Percentiles rank a stretch among this genome's conserved stretches.
Evolutionary conservation across 2,113 vertebrate genomes (phyloP).

Genomic region (Cyphotilapia sp.): DNA sequence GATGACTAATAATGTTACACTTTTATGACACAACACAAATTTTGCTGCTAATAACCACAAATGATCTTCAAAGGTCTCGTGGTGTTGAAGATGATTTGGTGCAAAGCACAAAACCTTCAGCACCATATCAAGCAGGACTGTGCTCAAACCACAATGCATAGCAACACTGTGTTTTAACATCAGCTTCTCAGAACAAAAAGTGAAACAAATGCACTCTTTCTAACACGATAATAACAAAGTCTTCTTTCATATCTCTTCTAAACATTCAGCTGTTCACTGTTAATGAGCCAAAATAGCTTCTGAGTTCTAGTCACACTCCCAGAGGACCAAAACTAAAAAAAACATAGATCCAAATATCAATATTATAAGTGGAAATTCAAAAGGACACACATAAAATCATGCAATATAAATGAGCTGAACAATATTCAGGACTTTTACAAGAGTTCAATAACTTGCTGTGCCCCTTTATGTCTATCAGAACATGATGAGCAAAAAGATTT

Average conservation of each 20-base stretch:
- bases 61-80: background rate
- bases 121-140: background rate
- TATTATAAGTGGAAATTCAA: background rate
- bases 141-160: background rate
- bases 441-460: background rate
- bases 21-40: background rate
- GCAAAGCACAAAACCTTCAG: background rate
- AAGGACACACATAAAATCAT: background rate
- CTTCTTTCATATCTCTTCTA: background rate
- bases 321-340: background rate
- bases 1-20: background rate
- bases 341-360: background rate
- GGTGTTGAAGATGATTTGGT: background rate
- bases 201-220: background rate
- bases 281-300: background rate
- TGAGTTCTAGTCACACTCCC: background rate
- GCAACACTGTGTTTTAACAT: background rate
- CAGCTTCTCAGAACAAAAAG: background rate
- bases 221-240: background rate
- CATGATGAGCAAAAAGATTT: background rate
- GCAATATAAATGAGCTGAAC: background rate
- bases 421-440: background rate
- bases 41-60: background rate
- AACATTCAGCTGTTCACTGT: background rate
- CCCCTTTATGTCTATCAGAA: background rate